Conservation (phyloP, 2,113 vertebrate genomes). For the Myocastor coypus region DNA sequence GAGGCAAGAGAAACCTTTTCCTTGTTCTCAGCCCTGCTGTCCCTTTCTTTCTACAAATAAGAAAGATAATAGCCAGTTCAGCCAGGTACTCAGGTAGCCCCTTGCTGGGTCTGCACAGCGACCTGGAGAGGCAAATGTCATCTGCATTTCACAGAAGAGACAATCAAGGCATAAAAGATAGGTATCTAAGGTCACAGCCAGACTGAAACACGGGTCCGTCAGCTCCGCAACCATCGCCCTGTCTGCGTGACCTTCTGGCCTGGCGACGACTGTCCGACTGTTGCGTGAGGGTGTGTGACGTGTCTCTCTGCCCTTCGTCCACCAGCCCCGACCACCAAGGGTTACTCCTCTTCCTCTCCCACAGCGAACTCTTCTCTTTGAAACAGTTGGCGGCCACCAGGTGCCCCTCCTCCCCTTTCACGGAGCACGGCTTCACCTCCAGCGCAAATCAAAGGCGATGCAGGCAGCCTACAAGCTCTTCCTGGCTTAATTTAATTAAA, state of each 20-base stretch:
- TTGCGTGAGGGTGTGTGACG: background rate
- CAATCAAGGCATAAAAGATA: background rate
- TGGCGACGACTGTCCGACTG: too few relatives aligned
- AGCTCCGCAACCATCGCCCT: background rate
- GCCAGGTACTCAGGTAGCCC: background rate
- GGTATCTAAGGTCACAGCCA: background rate
- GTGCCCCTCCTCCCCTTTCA: slow-evolving; percentile 59
- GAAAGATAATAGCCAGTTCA: background rate
- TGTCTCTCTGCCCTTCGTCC: background rate
- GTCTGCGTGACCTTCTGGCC: background rate
- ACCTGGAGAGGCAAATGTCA: background rate
- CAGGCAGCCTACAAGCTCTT: background rate
- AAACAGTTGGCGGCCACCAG: slow-evolving; percentile 57
- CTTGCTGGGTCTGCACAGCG: background rate
- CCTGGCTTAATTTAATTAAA: background rate
- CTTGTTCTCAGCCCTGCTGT: background rate
- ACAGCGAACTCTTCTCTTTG: background rate
- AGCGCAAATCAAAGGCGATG: background rate
- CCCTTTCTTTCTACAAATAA: background rate
- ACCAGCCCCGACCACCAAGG: background rate
- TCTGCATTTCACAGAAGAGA: background rate
- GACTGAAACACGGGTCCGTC: background rate
- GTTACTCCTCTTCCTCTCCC: background rate
- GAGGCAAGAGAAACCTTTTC: background rate
- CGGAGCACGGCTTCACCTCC: background rate